Evolutionary conservation across 2,113 vertebrate species (phyloP), one percentile per base, ranked within the genome.

Genomic region (Telmatochromis sp.): DNA sequence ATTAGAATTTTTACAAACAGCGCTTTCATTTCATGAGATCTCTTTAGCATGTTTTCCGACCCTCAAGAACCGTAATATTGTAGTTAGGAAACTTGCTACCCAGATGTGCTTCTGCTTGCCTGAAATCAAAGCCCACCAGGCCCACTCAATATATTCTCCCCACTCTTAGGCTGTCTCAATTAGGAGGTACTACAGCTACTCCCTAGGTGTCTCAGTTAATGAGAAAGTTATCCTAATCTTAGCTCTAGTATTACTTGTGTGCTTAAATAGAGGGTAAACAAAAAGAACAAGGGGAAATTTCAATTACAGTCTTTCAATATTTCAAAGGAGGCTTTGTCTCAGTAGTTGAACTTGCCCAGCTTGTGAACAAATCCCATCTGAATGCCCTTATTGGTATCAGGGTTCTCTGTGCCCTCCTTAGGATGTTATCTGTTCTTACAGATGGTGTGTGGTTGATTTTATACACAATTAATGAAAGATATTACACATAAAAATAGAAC

Each of bases 141-240:
- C 55, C n/a, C 12, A 2, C 82, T 90, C 83, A 75, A 82, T 86
- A 58, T 68, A 87, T 87, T 81, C 45, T 53, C 53, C 51, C 58
- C 15, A 78, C 85, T 88, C 54, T 83, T 21, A 7, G 79, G 82
- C 90, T 58, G 81, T 86, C 81, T 93, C 85, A 90, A 89, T 89
- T 85, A 91, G 78, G 73, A 90, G 54, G 89, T 55, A 47, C 82
- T 79, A 51, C 83, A 83, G 79, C 85, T 60, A 17, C 73, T 92
- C 90, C 91, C 87, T 51, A 65, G 91, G 79, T 89, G 26, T 89
- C 6, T 17, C 81, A 21, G 49, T 81, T 92, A 94, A 93, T 92
- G 90, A 92, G 89, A 91, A 89, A 87, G 63, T 90, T 86, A 85
- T 82, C 87, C 84, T 89, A 89, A 90, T 90, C 86, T 88, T 26